Conservation (phyloP, 2,797 vertebrate genomes). For the Mormyrus proboscirostris region DNA sequence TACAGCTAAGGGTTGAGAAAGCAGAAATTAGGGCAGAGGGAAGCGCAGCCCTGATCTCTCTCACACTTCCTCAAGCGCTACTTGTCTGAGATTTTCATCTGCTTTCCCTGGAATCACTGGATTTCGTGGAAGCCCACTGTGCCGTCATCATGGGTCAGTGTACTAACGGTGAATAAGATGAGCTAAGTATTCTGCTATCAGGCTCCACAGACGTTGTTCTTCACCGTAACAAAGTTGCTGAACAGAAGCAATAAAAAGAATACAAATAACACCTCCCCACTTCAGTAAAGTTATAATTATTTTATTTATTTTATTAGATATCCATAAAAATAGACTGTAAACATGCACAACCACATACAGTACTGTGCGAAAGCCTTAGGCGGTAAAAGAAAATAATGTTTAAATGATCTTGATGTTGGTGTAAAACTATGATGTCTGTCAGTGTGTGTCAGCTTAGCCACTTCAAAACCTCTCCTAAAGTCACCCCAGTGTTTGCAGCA, state of each 20-base stretch:
- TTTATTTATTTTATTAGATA: not conserved
- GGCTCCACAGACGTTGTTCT: not conserved
- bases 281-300: not conserved
- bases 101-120: not conserved
- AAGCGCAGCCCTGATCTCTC: not conserved
- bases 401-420: too few relatives aligned
- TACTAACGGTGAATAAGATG: not conserved
- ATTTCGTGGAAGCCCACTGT: not conserved
- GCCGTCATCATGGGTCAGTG: not conserved
- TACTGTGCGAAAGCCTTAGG: not conserved
- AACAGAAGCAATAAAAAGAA: not conserved
- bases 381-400: too few relatives aligned
- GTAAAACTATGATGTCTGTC: not conserved
- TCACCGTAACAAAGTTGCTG: not conserved
- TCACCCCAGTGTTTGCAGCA: not conserved
- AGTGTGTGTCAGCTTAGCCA: not conserved
- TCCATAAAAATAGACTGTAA: not conserved
- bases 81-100: not conserved
- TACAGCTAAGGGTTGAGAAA: not conserved
- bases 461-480: not conserved
- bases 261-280: not conserved
- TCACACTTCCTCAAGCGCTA: not conserved
- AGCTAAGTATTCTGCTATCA: not conserved
- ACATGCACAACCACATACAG: not conserved
- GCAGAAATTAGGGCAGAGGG: not conserved